These are phyloP conservation scores for Encarsia formosa DNA, from an alignment of 2,888 invertebrate genomes.

Conservation along the genomic window DNA sequence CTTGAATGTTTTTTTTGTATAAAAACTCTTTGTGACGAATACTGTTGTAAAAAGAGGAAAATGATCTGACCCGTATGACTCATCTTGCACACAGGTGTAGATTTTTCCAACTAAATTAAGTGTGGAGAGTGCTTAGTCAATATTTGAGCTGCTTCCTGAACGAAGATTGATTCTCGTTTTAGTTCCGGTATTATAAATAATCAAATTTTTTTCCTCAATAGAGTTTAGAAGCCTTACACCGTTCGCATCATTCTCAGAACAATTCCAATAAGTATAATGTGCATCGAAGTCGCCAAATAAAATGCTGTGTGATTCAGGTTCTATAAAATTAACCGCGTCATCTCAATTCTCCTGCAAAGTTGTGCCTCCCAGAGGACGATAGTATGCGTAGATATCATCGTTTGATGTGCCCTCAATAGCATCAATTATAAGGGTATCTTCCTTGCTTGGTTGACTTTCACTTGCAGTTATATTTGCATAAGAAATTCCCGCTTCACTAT, in stretches of 20 bases:
- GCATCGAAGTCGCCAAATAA: slow-evolving; percentile 12
- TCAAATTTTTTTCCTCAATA: not conserved
- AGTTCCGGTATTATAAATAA: not conserved
- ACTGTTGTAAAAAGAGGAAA: not conserved
- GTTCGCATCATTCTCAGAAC: slow-evolving; percentile 1
- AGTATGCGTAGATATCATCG: too few relatives aligned
- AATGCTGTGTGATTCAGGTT: too few relatives aligned
- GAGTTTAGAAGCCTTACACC: not conserved
- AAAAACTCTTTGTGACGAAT: not conserved
- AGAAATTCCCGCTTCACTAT: too few relatives aligned
- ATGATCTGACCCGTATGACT: slow-evolving; percentile 3
- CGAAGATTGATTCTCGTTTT: not conserved
- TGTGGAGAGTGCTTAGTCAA: not conserved
- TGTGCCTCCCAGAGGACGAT: too few relatives aligned
- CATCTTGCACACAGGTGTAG: not conserved
- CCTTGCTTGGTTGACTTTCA: too few relatives aligned
- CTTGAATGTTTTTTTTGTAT: not conserved
- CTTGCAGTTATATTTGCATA: too few relatives aligned
- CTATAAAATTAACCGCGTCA: too few relatives aligned
- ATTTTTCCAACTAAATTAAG: not conserved
- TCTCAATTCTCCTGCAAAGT: too few relatives aligned
- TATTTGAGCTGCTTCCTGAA: not conserved
- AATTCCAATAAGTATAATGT: slow-evolving; percentile 11
- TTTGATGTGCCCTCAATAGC: too few relatives aligned
- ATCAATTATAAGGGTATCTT: too few relatives aligned